Evolutionary conservation across 1,140 invertebrate species (phyloP), one percentile per base, ranked within the genome.

Genomic region (Agrilus planipennis): DNA sequence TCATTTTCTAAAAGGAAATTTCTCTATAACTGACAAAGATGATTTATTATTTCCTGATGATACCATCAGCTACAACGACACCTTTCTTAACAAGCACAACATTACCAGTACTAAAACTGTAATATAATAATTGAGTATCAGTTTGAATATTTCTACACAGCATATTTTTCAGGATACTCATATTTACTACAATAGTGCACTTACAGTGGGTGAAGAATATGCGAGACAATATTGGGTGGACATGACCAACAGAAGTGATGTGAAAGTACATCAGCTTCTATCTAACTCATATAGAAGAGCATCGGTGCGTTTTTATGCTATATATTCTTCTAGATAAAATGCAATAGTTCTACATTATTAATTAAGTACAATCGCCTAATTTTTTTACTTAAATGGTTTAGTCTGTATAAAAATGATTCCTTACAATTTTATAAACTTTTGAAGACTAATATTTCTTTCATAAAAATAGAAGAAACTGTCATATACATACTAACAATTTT

Each of bases 201-300:
- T 81, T 42, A 71, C 75, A 34, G 65, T 70, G 9, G 72, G 77
- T 53, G 53, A 67, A 19, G 55, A 63, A 0, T 63, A 71, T 36
- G 78, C 75, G 7, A 63, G 70, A 5, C 58, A 67, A 12, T 77
- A 75, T 53, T 93, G 88, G 87, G 65, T 81, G 1, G 73, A 87
- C 51, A 67, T 91, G 46, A 65, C 68, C 27, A 28, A 28, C 11
- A 62, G 66, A 25, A 64, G 62, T 2, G 54, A 77, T 44, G 59
- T 76, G 0, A 70, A 71, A 25, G 60, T 75, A 1, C 86, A 89
- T 60, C 58, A 69, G 7, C 66, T 90, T 43, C 66, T 95, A 10
- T 92, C 88, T 30, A 70, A 81, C 42, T 85, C 86, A n/a, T 84
- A 94, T 60, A 71, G 89, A 22, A 73, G 85, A 44, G 89, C 89